Percentiles rank a stretch among this genome's conserved stretches.
phyloP scores from a whole-genome alignment of 2,888 invertebrate genomes.

The Lottia gigantea region DNA sequence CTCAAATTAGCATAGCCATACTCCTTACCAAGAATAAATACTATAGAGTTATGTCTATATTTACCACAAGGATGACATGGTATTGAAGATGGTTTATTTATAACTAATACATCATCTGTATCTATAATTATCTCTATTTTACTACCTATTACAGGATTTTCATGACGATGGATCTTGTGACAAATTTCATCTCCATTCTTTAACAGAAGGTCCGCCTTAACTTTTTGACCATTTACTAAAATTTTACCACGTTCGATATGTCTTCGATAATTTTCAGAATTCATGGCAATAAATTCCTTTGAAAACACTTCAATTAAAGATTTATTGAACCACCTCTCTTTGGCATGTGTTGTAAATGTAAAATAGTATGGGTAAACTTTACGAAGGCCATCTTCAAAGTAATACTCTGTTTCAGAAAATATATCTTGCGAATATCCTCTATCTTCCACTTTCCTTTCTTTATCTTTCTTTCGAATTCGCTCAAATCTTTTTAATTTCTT shows the following conservation, averaged over 20 bases:
- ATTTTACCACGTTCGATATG: constrained; percentile 46
- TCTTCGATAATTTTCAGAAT: constrained; percentile 68
- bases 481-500: background rate
- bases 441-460: background rate
- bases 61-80: constrained; percentile 99
- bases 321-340: constrained; percentile 91
- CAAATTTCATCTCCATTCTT: constrained; percentile 93
- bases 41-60: constrained; percentile 96
- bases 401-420: constrained; percentile 26
- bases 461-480: background rate
- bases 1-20: constrained; percentile 92
- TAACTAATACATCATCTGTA: constrained; percentile 98
- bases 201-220: constrained; percentile 89
- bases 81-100: constrained; percentile 99
- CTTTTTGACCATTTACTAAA: constrained; percentile 75
- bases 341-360: constrained; percentile 95
- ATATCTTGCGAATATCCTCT: constrained; percentile 12
- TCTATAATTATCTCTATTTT: constrained; percentile 94
- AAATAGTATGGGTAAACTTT: constrained; percentile 98
- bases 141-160: constrained; percentile 96
- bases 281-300: constrained; percentile 84
- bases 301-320: constrained; percentile 92
- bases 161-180: constrained; percentile 90
- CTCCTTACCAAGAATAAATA: constrained; percentile 95
- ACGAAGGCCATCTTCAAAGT: constrained; percentile 75